phyloP scores from a whole-genome alignment of 2,888 invertebrate genomes.

The Patella pellucida region DNA sequence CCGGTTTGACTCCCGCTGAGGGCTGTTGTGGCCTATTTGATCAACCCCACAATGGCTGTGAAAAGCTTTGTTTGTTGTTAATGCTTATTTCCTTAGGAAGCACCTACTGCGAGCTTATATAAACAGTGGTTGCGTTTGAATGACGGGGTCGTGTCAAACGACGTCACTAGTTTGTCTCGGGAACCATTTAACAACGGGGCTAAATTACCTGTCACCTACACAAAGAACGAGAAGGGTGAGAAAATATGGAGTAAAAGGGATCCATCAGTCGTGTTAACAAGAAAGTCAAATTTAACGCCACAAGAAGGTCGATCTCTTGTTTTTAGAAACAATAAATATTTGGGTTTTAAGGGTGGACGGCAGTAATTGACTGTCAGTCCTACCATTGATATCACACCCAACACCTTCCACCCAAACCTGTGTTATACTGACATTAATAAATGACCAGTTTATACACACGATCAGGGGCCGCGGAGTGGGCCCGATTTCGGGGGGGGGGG shows the following conservation, averaged over 20 bases:
- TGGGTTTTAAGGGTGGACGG: neutral
- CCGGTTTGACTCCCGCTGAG: neutral
- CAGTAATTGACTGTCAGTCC: slow-evolving; percentile 2
- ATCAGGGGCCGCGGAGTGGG: too few relatives aligned
- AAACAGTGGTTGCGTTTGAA: slow-evolving; percentile 16
- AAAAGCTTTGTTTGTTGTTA: slow-evolving; percentile 25
- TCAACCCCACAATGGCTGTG: neutral
- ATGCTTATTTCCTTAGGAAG: slow-evolving; percentile 22
- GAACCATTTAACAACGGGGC: slow-evolving; percentile 8
- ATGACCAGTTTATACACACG: too few relatives aligned
- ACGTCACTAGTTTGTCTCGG: slow-evolving; percentile 8
- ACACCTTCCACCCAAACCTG: too few relatives aligned
- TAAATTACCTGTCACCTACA: slow-evolving; percentile 24
- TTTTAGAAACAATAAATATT: neutral
- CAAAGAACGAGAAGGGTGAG: slow-evolving; percentile 22
- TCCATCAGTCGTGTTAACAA: slow-evolving; percentile 12
- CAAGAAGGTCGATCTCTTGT: neutral
- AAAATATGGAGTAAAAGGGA: slow-evolving; percentile 22
- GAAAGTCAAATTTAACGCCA: neutral
- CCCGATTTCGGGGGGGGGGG: too few relatives aligned
- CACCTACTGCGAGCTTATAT: slow-evolving; percentile 22
- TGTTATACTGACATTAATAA: too few relatives aligned
- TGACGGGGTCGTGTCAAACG: slow-evolving; percentile 15
- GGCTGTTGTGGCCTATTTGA: neutral
- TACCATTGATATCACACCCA: too few relatives aligned